Evolutionary conservation across 2,113 vertebrate species (phyloP).

Genomic region (Cyprinodon brontotheroides): DNA sequence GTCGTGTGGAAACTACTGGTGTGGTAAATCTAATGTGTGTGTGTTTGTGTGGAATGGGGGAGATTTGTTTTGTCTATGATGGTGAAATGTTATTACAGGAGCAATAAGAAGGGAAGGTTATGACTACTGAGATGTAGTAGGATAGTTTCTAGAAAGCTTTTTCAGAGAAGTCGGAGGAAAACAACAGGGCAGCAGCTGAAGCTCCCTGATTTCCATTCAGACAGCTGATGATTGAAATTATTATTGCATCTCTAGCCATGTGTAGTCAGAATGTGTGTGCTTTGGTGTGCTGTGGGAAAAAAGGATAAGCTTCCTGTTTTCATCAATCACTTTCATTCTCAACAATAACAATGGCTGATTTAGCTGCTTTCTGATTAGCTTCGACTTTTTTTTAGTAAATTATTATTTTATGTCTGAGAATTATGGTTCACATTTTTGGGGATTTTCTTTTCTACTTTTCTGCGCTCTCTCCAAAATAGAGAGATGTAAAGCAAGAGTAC

Average conservation of each 20-base stretch:
- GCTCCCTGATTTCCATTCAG: constrained; percentile 11
- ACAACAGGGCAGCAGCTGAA: not conserved
- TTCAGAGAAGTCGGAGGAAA: constrained; percentile 10
- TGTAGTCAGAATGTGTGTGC: not conserved
- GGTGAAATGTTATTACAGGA: constrained; percentile 55
- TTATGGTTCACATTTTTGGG: not conserved
- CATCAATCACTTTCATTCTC: not conserved
- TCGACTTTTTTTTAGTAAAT: not conserved
- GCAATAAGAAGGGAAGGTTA: constrained; percentile 48
- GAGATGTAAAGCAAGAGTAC: not conserved
- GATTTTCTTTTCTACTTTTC: not conserved
- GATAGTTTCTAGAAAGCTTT: constrained; percentile 17
- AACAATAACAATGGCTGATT: not conserved
- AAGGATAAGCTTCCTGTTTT: not conserved
- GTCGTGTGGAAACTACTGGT: constrained; percentile 37
- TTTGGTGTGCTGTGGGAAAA: not conserved
- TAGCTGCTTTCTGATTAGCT: not conserved
- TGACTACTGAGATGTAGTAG: constrained; percentile 13
- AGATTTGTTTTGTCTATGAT: constrained; percentile 65
- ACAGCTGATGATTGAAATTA: constrained; percentile 7
- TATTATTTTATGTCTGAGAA: not conserved
- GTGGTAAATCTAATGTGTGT: constrained; percentile 54
- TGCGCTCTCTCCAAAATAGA: not conserved
- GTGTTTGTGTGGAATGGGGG: constrained; percentile 30
- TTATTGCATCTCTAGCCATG: not conserved